These are phyloP conservation scores for Nephila pilipes DNA, from an alignment of 1,140 invertebrate genomes.

Conservation along the genomic window DNA sequence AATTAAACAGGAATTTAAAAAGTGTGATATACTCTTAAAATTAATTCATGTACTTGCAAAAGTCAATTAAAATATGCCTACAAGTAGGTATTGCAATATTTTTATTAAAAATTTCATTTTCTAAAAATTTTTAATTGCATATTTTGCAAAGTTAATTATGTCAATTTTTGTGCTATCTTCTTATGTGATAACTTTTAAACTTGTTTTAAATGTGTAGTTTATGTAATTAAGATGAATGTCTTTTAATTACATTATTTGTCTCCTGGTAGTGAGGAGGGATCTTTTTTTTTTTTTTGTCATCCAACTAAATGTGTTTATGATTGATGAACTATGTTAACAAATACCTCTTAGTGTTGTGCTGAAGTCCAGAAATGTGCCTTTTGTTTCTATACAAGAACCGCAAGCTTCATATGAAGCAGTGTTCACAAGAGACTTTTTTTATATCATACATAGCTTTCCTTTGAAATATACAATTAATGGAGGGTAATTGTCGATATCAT, in stretches of 20 bases:
- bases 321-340: constrained; percentile 53
- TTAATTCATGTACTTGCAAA: too few relatives aligned
- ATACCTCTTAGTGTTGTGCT: constrained; percentile 74
- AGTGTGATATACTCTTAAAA: too few relatives aligned
- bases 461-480: constrained; percentile 69
- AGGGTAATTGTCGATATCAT: constrained; percentile 66
- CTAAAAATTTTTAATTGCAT: not conserved
- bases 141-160: not conserved
- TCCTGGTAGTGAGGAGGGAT: constrained; percentile 54
- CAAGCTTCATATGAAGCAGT: constrained; percentile 55
- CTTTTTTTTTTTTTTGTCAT: constrained; percentile 37
- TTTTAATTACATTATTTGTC: constrained; percentile 33
- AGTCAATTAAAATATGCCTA: too few relatives aligned
- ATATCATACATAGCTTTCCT: constrained; percentile 69
- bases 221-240: constrained; percentile 9
- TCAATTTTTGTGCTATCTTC: not conserved
- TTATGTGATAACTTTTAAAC: constrained; percentile 13
- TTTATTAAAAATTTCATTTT: too few relatives aligned
- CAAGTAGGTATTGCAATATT: too few relatives aligned
- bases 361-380: constrained; percentile 77
- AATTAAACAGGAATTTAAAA: too few relatives aligned
- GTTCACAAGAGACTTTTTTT: constrained; percentile 69
- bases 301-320: constrained; percentile 30
- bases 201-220: not conserved
- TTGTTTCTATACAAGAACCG: constrained; percentile 78